Base-by-base conservation (phyloP, 2,797 vertebrate species). In the Perodicticus potto region DNA sequence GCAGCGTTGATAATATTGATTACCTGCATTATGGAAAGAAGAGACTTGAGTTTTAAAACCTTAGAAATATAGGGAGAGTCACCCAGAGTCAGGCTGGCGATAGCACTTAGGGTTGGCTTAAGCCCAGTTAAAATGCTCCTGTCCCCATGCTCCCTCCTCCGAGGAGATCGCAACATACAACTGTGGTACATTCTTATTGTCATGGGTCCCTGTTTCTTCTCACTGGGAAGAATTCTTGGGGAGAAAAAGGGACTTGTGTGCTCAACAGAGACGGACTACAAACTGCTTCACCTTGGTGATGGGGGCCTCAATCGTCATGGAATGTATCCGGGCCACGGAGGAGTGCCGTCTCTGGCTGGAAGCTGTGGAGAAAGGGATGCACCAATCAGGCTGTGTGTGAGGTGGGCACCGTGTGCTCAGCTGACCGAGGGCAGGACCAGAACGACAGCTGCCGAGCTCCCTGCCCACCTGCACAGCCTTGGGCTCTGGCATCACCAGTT, bases 1-100 rank as follows among this genome's bases (percentile, higher is more conserved):
- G 99, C 99, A 90, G 99, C 99, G 49, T 99, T 99, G 98, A 99
- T 99, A 98, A 99, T 99, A 98, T 99, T 99, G 97, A 99, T 99
- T 45, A 99, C 99, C 99, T 99, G 97, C 32, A 81, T 63, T 1
- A 94, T 55, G 43, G 96, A 29, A 37, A 96, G 77, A 95, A 37
- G 88, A 81, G 53, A 70, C 12, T 1, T 32, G 74, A 70, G 37
- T 86, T 67, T 86, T 22, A 45, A 27, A 49, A 59, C 82, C 57
- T 69, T 81, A 57, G 63, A 49, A 43, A 37, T 25, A 13, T 27
- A 2, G 9, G 20, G 11, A 86, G 16, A 49, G 70, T 12, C 7
- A 12, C 20, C 10, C 12, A 37, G 76, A 57, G 61, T 22, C 16
- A 8, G 55, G 61, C 87, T 73, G 87, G 82, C 65, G 0, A 57